phyloP scores from a whole-genome alignment of 1,140 invertebrate species.

The Danaus plexippus region DNA sequence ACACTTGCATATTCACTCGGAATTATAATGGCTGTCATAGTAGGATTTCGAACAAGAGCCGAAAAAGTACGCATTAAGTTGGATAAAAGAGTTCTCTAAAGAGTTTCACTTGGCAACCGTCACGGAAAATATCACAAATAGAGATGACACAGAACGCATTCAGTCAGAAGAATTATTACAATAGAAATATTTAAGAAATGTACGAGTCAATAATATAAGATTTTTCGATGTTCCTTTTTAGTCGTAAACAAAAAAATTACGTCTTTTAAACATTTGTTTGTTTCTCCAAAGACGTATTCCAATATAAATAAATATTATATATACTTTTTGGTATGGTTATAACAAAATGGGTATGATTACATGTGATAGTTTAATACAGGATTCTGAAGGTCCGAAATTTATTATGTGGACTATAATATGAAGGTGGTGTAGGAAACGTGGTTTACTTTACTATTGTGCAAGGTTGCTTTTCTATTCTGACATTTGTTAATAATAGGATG shows the following conservation, averaged over 20 bases:
- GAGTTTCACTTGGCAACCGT: constrained; percentile 60
- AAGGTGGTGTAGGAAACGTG: constrained; percentile 38
- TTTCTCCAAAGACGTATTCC: too few relatives aligned
- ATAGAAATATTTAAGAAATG: constrained; percentile 22
- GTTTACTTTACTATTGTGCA: constrained; percentile 59
- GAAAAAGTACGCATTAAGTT: constrained; percentile 61
- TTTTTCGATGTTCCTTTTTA: too few relatives aligned
- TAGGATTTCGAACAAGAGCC: constrained; percentile 61
- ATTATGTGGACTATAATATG: constrained; percentile 8
- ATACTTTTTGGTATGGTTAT: too few relatives aligned
- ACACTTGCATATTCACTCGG: constrained; percentile 60
- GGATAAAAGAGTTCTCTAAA: constrained; percentile 57
- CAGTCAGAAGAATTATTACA: constrained; percentile 28
- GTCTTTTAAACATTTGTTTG: too few relatives aligned
- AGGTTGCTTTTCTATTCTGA: constrained; percentile 23
- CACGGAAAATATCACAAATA: constrained; percentile 47
- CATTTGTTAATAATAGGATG: constrained; percentile 22
- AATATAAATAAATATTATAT: too few relatives aligned
- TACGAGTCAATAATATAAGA: too few relatives aligned
- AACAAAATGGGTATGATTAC: too few relatives aligned
- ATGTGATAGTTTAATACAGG: too few relatives aligned
- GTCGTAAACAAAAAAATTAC: too few relatives aligned
- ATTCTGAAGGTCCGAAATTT: too few relatives aligned
- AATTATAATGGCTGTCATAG: constrained; percentile 68
- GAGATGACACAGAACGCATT: constrained; percentile 45